Evolutionary conservation across 2,888 invertebrate genomes (phyloP).

Genomic region (Leptinotarsa haldemani): DNA sequence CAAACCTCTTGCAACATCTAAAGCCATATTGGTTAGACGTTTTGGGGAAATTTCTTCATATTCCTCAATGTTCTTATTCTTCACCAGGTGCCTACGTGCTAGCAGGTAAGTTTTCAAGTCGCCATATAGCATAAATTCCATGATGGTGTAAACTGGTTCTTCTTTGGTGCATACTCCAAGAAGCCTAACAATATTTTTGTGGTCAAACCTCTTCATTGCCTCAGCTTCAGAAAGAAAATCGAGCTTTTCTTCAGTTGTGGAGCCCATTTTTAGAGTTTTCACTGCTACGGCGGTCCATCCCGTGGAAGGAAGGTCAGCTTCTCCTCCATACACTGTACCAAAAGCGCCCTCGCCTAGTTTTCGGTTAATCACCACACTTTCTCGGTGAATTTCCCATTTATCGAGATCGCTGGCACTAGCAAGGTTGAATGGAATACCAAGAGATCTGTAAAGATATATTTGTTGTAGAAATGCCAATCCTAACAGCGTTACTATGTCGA

Average conservation of each 20-base stretch:
- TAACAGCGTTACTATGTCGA: not conserved
- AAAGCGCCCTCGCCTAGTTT: constrained; percentile 92
- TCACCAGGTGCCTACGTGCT: constrained; percentile 85
- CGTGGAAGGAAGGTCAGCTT: constrained; percentile 76
- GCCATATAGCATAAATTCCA: constrained; percentile 95
- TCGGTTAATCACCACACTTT: constrained; percentile 86
- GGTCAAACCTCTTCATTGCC: constrained; percentile 93
- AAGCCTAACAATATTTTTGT: constrained; percentile 84
- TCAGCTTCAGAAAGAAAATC: constrained; percentile 94
- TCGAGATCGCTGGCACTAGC: constrained; percentile 70
- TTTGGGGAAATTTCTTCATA: constrained; percentile 83
- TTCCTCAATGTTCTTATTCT: constrained; percentile 70
- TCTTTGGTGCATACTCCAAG: constrained; percentile 88
- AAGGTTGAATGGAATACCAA: constrained; percentile 73
- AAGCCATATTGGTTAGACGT: constrained; percentile 86
- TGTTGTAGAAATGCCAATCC: not conserved
- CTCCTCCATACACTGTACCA: constrained; percentile 92
- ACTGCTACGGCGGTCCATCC: constrained; percentile 90
- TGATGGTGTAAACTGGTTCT: constrained; percentile 90
- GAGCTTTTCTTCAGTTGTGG: constrained; percentile 85
- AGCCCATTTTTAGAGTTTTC: constrained; percentile 88
- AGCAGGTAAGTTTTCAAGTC: constrained; percentile 90
- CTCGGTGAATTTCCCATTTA: constrained; percentile 89
- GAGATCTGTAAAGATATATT: constrained; percentile 45
- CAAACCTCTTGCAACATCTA: constrained; percentile 87